Percentiles rank a stretch among this genome's conserved stretches.
Conservation (phyloP, 1,140 invertebrate genomes). For the Lepidostoma basale region DNA sequence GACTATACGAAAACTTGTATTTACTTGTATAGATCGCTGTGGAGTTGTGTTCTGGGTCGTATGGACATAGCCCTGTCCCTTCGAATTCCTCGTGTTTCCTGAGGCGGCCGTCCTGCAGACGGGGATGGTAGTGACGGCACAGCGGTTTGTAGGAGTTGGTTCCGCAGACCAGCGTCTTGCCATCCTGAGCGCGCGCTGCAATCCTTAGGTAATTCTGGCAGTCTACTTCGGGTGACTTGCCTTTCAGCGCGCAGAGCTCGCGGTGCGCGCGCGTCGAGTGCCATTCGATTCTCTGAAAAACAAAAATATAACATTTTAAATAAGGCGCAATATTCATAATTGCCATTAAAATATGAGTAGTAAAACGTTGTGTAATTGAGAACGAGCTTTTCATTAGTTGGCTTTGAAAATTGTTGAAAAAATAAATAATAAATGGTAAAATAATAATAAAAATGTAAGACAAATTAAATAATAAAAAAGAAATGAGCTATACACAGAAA, state of each 20-base stretch:
- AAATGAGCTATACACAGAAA: no score
- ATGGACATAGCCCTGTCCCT: conserved; percentile 87
- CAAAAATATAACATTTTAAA: conserved; percentile 26
- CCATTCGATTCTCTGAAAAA: conserved; percentile 81
- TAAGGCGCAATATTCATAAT: neutral
- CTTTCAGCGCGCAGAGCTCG: conserved; percentile 86
- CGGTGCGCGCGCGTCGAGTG: conserved; percentile 79
- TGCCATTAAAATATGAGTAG: neutral
- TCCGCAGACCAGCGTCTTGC: conserved; percentile 87
- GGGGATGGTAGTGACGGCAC: conserved; percentile 77
- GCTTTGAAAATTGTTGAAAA: neutral
- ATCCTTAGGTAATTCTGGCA: conserved; percentile 97
- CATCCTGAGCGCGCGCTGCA: conserved; percentile 68
- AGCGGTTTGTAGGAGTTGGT: conserved; percentile 96
- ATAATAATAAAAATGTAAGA: neutral
- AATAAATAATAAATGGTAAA: neutral
- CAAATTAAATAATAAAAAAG: neutral
- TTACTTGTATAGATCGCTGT: conserved; percentile 80
- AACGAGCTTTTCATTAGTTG: neutral
- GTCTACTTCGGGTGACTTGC: conserved; percentile 82
- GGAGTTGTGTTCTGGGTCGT: conserved; percentile 92
- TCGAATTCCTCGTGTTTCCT: conserved; percentile 71
- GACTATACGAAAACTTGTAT: no score
- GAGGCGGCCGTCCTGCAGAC: conserved; percentile 51
- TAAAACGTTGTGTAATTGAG: no score